Evolutionary conservation across 2,113 vertebrate genomes (phyloP).

Genomic region (Grammomys dolichurus): DNA sequence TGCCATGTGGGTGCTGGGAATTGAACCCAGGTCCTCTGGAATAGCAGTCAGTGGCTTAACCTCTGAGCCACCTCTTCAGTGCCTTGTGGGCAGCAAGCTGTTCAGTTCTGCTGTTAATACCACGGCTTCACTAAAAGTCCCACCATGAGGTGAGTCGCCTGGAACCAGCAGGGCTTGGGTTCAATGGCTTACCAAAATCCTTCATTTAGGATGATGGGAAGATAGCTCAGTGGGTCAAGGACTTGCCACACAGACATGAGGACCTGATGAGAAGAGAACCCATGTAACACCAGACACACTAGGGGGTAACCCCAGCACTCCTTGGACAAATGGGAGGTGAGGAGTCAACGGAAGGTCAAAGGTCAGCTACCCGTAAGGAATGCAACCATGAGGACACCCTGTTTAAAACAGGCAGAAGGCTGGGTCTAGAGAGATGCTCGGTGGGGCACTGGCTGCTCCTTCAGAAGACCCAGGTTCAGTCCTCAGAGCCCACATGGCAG

Average conservation of each 20-base stretch:
- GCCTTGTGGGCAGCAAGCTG: fast-evolving
- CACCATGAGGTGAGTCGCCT: background rate
- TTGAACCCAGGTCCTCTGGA: background rate
- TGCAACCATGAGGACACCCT: background rate
- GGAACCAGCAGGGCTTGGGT: background rate
- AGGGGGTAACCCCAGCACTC: background rate
- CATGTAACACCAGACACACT: background rate
- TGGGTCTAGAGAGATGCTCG: background rate
- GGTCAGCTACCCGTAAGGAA: background rate
- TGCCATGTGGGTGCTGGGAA: background rate
- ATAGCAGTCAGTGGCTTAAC: background rate
- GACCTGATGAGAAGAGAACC: background rate
- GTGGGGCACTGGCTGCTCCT: background rate
- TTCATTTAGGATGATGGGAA: background rate
- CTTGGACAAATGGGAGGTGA: background rate
- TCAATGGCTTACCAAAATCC: background rate
- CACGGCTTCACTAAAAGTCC: background rate
- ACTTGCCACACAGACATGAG: background rate
- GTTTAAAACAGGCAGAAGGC: background rate
- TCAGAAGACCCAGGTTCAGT: background rate
- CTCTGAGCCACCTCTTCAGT: background rate
- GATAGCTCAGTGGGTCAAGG: background rate
- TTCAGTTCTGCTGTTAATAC: background rate
- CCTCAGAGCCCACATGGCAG: too few species aligned
- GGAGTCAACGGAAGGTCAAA: background rate